Conservation (phyloP, 1,140 invertebrate species). For the Magallana gigas region DNA sequence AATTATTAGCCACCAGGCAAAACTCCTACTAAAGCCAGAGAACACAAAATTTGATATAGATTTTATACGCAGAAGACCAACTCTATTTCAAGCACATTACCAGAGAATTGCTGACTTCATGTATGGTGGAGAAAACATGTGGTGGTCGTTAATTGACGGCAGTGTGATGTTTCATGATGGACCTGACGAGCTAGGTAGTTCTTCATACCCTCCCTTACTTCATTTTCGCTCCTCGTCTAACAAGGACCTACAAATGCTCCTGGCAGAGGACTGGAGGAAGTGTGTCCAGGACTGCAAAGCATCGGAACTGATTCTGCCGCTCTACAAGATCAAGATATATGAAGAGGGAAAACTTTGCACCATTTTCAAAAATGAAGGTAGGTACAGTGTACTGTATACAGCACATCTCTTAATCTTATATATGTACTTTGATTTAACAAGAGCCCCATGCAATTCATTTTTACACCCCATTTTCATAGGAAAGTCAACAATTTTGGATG, state of each 20-base stretch:
- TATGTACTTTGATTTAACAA: no score
- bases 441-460: no score
- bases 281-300: not conserved
- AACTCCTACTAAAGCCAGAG: not conserved
- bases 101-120: constrained; percentile 46
- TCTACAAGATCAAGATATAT: constrained; percentile 41
- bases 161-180: constrained; percentile 38
- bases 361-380: no score
- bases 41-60: constrained; percentile 7
- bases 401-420: no score
- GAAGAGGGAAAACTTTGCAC: not conserved
- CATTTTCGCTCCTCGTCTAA: constrained; percentile 23
- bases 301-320: not conserved
- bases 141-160: not conserved
- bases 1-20: constrained; percentile 11
- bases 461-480: no score
- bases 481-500: no score
- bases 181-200: not conserved
- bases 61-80: not conserved
- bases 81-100: not conserved
- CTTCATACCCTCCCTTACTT: not conserved
- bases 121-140: constrained; percentile 24
- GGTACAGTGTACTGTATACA: no score
- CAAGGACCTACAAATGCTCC: not conserved
- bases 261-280: not conserved